Conservation (phyloP, 2,797 vertebrate species). For the Tadarida brasiliensis region DNA sequence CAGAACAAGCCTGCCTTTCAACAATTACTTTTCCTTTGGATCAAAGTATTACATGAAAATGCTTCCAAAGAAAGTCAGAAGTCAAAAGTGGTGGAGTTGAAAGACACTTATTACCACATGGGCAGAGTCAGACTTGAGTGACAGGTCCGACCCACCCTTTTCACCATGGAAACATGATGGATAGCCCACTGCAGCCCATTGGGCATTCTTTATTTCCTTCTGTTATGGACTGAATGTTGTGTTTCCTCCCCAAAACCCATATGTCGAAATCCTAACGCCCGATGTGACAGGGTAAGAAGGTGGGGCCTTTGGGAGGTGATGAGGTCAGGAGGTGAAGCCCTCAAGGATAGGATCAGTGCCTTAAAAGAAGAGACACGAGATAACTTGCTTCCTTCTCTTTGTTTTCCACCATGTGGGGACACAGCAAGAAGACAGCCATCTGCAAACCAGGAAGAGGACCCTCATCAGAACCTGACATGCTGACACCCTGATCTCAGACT, state of each 20-base stretch:
- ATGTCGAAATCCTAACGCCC: background rate
- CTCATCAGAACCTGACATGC: fast-evolving
- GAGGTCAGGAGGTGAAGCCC: background rate
- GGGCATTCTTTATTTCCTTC: background rate
- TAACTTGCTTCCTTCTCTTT: background rate
- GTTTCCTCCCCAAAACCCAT: background rate
- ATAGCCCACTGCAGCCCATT: conserved; percentile 22
- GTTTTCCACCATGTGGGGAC: background rate
- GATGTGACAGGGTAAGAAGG: background rate
- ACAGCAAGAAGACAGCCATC: background rate
- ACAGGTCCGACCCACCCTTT: background rate
- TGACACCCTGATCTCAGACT: background rate
- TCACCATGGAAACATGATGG: background rate
- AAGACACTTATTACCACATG: conserved; percentile 60
- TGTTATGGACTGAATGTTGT: background rate
- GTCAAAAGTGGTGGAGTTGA: background rate
- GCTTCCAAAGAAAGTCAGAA: conserved; percentile 51
- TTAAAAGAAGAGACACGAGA: background rate
- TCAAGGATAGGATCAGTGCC: background rate
- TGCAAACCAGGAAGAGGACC: background rate
- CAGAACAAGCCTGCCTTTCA: conserved; percentile 54
- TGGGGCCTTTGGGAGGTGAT: background rate
- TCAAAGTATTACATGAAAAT: conserved; percentile 52
- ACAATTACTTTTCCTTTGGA: conserved; percentile 32
- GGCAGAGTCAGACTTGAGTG: conserved; percentile 42